Conservation (phyloP, 2,888 invertebrate genomes). For the Dysmachus trigonus region DNA sequence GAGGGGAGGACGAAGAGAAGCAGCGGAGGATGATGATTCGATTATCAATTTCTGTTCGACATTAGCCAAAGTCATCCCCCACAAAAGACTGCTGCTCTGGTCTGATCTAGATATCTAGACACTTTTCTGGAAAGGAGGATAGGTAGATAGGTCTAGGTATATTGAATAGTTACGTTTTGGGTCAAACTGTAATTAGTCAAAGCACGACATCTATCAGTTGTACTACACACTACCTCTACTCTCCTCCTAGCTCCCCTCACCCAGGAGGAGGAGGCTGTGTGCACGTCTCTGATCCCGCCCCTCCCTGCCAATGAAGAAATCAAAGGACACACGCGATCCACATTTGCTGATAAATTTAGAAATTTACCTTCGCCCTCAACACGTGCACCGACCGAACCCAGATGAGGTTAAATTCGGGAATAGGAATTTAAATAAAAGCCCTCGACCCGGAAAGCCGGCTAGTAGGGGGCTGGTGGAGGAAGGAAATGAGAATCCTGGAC, state of each 20-base stretch:
- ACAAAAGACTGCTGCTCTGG: background rate
- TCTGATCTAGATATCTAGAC: background rate
- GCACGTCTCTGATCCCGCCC: background rate
- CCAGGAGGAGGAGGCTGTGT: background rate
- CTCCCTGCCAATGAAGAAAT: constrained; percentile 8
- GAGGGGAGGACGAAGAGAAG: background rate
- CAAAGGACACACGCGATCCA: constrained; percentile 23
- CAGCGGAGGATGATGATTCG: background rate
- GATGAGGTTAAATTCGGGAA: background rate
- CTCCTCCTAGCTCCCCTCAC: background rate
- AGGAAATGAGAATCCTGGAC: background rate
- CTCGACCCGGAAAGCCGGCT: background rate
- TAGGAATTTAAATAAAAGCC: background rate
- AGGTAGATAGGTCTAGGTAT: background rate
- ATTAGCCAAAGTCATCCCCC: background rate
- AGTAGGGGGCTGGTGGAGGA: too few species aligned
- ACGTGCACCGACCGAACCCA: background rate
- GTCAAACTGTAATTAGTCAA: constrained; percentile 25
- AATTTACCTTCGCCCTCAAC: constrained; percentile 10
- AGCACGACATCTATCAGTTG: background rate
- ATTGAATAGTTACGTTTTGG: background rate
- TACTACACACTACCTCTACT: background rate
- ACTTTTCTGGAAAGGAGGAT: background rate
- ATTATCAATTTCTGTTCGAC: constrained; percentile 17
- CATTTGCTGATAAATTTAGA: constrained; percentile 15